phyloP scores from a whole-genome alignment of 2,113 vertebrate species.

The Hippopotamus amphibius region DNA sequence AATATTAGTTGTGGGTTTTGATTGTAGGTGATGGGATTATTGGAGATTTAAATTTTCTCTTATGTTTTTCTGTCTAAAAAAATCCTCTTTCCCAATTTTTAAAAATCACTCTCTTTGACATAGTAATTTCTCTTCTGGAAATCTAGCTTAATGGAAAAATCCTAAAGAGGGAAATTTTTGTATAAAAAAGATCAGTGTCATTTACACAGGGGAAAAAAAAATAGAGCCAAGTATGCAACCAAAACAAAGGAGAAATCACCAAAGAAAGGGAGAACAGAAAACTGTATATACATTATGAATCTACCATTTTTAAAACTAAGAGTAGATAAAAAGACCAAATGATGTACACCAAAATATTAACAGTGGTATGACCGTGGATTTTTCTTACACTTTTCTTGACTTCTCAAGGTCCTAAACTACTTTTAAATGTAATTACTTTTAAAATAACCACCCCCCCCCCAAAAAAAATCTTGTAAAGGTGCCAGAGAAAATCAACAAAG shows the following conservation, averaged over 20 bases:
- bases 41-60: constrained; percentile 33
- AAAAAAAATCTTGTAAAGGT: constrained; percentile 50
- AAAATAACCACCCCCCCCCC: neutral
- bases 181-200: neutral
- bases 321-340: neutral
- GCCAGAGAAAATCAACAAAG: constrained; percentile 64
- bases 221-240: neutral
- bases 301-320: constrained; percentile 7
- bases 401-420: constrained; percentile 19
- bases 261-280: constrained; percentile 49
- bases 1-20: neutral
- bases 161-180: neutral
- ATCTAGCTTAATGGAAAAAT: constrained; percentile 22
- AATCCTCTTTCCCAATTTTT: neutral
- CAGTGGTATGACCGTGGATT: neutral
- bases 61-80: neutral
- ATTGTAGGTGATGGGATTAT: neutral
- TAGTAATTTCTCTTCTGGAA: constrained; percentile 32
- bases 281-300: neutral
- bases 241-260: constrained; percentile 30
- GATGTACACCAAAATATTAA: neutral
- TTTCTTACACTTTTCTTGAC: constrained; percentile 24
- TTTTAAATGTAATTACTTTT: constrained; percentile 30
- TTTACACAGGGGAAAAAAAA: neutral
- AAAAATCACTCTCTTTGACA: neutral